Conservation (phyloP, 2,888 invertebrate genomes). For the Athalia cordata region DNA sequence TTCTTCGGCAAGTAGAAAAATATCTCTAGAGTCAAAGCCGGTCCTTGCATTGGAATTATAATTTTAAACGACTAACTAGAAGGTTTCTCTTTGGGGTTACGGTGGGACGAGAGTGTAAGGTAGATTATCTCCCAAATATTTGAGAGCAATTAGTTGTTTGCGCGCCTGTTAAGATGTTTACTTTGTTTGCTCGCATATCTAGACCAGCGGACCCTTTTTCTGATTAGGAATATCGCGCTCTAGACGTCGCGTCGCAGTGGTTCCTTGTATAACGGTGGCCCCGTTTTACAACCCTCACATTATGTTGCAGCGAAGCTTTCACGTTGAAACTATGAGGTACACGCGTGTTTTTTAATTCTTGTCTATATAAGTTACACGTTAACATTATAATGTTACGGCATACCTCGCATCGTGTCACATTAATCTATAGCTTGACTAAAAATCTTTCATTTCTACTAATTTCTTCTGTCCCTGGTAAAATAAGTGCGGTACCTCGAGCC, state of each 20-base stretch:
- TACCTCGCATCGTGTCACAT: too few species aligned
- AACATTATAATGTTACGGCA: too few species aligned
- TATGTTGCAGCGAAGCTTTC: too few species aligned
- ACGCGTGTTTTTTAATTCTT: neutral
- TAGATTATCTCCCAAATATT: conserved; percentile 71
- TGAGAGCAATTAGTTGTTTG: conserved; percentile 71
- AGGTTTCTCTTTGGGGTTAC: neutral
- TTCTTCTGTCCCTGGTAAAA: too few species aligned
- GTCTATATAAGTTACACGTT: too few species aligned
- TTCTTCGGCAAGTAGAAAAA: too few species aligned
- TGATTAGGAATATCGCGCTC: conserved; percentile 20
- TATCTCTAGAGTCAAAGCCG: too few species aligned
- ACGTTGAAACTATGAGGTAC: neutral
- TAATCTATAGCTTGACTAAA: too few species aligned
- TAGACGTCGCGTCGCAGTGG: conserved; percentile 1
- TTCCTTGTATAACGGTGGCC: neutral
- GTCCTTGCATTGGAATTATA: too few species aligned
- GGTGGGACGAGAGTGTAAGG: neutral
- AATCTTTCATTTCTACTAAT: too few species aligned
- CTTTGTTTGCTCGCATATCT: conserved; percentile 64
- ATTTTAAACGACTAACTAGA: too few species aligned
- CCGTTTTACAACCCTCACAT: conserved; percentile 15
- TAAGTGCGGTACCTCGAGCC: too few species aligned
- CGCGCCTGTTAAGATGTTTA: conserved; percentile 63
- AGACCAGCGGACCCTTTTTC: conserved; percentile 58